These are phyloP conservation scores for Protonemura montana DNA, from an alignment of 2,888 invertebrate genomes.

Conservation along the genomic window DNA sequence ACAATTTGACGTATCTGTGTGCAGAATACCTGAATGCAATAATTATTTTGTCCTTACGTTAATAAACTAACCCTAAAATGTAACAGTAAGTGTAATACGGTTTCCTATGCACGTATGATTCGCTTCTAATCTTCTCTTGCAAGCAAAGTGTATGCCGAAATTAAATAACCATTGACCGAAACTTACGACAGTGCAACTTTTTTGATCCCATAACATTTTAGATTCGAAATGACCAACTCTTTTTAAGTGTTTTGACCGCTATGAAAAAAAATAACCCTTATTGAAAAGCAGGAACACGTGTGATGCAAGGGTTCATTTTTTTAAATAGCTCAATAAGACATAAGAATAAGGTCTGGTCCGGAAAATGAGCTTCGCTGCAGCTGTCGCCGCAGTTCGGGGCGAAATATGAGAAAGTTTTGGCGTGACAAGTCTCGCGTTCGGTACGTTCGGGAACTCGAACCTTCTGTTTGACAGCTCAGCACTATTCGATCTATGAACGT, in stretches of 20 bases:
- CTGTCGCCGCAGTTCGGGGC: background rate
- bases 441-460: background rate
- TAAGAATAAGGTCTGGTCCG: background rate
- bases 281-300: background rate
- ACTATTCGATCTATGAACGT: background rate
- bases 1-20: background rate
- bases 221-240: too few species aligned
- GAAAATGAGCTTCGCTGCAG: background rate
- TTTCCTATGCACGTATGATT: too few species aligned
- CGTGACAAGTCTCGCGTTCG: background rate
- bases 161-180: too few species aligned
- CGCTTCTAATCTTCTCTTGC: too few species aligned
- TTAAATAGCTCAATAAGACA: background rate
- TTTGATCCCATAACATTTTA: too few species aligned
- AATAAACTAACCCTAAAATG: too few species aligned
- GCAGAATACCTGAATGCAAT: too few species aligned
- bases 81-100: too few species aligned
- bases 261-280: background rate
- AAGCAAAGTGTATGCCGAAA: too few species aligned
- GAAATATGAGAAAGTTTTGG: background rate
- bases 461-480: conserved; percentile 21
- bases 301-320: background rate
- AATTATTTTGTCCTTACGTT: too few species aligned
- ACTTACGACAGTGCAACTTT: too few species aligned
- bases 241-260: too few species aligned